Conservation (phyloP, 23 tunicate genomes). For the Ascidia mentula region DNA sequence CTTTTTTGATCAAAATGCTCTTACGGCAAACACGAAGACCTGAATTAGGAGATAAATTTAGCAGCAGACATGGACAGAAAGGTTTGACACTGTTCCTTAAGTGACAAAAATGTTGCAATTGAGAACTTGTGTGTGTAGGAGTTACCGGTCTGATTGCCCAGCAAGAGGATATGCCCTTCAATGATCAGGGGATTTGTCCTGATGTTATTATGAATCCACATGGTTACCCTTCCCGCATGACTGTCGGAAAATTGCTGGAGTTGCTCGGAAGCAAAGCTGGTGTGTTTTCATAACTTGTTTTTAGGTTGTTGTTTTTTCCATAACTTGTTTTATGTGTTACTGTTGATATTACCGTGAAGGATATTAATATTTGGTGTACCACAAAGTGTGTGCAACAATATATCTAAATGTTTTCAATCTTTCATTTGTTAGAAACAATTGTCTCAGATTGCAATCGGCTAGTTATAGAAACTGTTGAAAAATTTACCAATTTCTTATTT, state of each 20-base stretch:
- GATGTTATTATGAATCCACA: slow-evolving; percentile 99
- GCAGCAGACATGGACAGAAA: slow-evolving; percentile 97
- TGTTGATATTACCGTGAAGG: too few relatives aligned
- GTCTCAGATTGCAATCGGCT: neutral
- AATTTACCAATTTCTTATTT: too few relatives aligned
- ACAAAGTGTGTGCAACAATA: too few relatives aligned
- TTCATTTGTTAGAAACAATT: too few relatives aligned
- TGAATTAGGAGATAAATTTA: slow-evolving; percentile 91
- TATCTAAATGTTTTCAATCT: too few relatives aligned
- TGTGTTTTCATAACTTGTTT: too few relatives aligned
- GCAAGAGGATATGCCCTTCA: slow-evolving; percentile 98
- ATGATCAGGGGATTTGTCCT: slow-evolving; percentile 91
- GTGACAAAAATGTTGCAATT: neutral
- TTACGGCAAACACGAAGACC: slow-evolving; percentile 90
- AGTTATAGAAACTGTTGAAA: neutral
- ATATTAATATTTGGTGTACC: too few relatives aligned
- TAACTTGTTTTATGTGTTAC: too few relatives aligned
- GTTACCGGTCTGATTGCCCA: slow-evolving; percentile 88
- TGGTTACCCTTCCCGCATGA: slow-evolving; percentile 99
- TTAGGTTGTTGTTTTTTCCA: too few relatives aligned
- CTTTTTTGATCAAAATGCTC: slow-evolving; percentile 69
- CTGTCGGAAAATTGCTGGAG: slow-evolving; percentile 95
- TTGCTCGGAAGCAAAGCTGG: slow-evolving; percentile 99
- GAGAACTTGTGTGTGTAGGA: slow-evolving; percentile 19
- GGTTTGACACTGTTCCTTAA: slow-evolving; percentile 24